These are phyloP conservation scores for Perognathus longimembris DNA, from an alignment of 2,113 vertebrate species.

Conservation along the genomic window DNA sequence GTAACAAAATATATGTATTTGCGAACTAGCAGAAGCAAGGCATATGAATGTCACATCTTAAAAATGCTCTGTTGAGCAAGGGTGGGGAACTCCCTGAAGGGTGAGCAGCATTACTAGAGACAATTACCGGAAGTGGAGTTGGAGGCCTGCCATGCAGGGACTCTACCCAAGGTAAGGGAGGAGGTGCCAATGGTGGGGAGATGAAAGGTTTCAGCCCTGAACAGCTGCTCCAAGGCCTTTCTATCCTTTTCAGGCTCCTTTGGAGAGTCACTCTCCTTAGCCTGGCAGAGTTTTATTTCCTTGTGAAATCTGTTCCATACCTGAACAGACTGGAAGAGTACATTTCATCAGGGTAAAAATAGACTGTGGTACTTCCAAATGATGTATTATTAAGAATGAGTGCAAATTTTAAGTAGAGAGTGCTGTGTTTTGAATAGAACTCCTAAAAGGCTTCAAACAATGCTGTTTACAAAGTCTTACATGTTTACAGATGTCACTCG, in stretches of 20 bases:
- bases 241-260: too few species aligned
- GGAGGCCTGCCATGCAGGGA: neutral
- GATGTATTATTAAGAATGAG: neutral
- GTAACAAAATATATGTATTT: slow-evolving; percentile 5
- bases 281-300: neutral
- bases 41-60: slow-evolving; percentile 45
- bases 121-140: neutral
- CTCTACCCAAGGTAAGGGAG: neutral
- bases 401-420: neutral
- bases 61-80: neutral
- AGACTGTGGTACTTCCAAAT: neutral
- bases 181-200: neutral
- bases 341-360: neutral
- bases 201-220: neutral
- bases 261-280: neutral
- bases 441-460: neutral
- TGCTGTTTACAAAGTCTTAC: neutral
- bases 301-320: too few species aligned
- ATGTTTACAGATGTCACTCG: neutral
- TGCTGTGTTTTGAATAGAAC: too few species aligned
- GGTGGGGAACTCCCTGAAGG: neutral
- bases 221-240: neutral
- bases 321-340: neutral
- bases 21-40: slow-evolving; percentile 11
- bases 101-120: neutral